phyloP scores from a whole-genome alignment of 2,888 invertebrate genomes.

The Protonemura montana region DNA sequence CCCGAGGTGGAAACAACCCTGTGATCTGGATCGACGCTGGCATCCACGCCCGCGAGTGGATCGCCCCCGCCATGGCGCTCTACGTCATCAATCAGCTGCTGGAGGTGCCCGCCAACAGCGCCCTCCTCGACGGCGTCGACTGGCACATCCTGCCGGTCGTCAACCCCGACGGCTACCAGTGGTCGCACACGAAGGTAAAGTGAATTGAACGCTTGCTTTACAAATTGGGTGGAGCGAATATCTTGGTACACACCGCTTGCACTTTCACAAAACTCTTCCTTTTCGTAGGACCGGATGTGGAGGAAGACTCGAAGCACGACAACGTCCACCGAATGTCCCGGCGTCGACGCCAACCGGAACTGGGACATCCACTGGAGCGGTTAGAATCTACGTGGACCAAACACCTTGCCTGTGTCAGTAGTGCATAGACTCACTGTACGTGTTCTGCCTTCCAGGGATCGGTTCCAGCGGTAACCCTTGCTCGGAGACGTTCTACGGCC shows the following conservation, averaged over 20 bases:
- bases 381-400: constrained; percentile 39
- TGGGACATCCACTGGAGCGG: constrained; percentile 75
- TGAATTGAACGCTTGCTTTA: too few species aligned
- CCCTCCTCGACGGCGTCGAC: constrained; percentile 68
- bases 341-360: constrained; percentile 80
- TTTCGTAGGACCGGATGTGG: constrained; percentile 67
- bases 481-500: constrained; percentile 63
- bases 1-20: constrained; percentile 56
- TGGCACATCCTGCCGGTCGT: constrained; percentile 72
- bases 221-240: too few species aligned
- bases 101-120: constrained; percentile 64
- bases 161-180: constrained; percentile 78
- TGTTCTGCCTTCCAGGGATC: constrained; percentile 46
- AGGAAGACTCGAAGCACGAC: constrained; percentile 70
- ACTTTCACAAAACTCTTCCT: too few species aligned
- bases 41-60: constrained; percentile 74
- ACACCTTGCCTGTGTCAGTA: too few species aligned
- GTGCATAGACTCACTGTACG: too few species aligned
- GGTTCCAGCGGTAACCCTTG: constrained; percentile 60
- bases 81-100: constrained; percentile 68
- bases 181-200: constrained; percentile 61
- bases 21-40: constrained; percentile 34
- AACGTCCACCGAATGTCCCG: constrained; percentile 63
- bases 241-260: too few species aligned
- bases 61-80: constrained; percentile 67